A percentile compares a stretch with the other conserved stretches of the same genome.
Evolutionary conservation across 2,888 invertebrate genomes (phyloP).

Genomic region (Hymenopus coronatus): DNA sequence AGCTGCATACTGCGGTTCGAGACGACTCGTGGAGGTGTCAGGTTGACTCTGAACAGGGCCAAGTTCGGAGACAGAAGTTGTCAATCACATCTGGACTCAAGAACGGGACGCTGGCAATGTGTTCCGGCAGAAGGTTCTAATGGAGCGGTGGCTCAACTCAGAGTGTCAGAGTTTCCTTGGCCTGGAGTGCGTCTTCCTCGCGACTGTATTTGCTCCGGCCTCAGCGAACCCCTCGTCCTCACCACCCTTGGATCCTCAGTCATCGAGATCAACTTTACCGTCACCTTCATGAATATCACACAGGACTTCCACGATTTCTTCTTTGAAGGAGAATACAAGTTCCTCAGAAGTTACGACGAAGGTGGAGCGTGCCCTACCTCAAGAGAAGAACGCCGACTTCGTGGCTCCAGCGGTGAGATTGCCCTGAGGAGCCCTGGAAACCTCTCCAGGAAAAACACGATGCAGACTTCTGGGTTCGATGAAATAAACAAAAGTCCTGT

Average conservation of each 20-base stretch:
- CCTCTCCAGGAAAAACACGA: conserved; percentile 22
- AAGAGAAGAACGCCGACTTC: conserved; percentile 62
- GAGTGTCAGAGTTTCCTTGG: conserved; percentile 69
- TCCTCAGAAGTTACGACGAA: conserved; percentile 53
- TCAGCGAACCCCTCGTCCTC: conserved; percentile 62
- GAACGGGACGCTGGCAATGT: conserved; percentile 67
- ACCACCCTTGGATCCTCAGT: conserved; percentile 67
- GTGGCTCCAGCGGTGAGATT: conserved; percentile 73
- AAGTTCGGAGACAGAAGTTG: conserved; percentile 69
- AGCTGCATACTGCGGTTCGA: conserved; percentile 75
- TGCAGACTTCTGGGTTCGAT: background rate
- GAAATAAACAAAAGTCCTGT: conserved; percentile 36
- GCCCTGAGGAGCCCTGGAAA: conserved; percentile 58
- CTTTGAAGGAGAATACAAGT: conserved; percentile 59
- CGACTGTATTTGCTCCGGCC: conserved; percentile 71
- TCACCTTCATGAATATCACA: conserved; percentile 75
- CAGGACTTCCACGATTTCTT: conserved; percentile 77
- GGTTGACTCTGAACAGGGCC: conserved; percentile 64
- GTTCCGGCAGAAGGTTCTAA: conserved; percentile 44
- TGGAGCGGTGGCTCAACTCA: conserved; percentile 57
- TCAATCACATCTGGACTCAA: conserved; percentile 63
- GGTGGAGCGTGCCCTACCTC: conserved; percentile 56
- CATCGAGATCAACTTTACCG: conserved; percentile 70
- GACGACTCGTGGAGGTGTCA: conserved; percentile 66
- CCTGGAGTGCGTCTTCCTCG: conserved; percentile 63